Evolutionary conservation across 2,113 vertebrate genomes (phyloP), one percentile per base, ranked within the genome.

Genomic region (Cricetomys ansorgei): DNA sequence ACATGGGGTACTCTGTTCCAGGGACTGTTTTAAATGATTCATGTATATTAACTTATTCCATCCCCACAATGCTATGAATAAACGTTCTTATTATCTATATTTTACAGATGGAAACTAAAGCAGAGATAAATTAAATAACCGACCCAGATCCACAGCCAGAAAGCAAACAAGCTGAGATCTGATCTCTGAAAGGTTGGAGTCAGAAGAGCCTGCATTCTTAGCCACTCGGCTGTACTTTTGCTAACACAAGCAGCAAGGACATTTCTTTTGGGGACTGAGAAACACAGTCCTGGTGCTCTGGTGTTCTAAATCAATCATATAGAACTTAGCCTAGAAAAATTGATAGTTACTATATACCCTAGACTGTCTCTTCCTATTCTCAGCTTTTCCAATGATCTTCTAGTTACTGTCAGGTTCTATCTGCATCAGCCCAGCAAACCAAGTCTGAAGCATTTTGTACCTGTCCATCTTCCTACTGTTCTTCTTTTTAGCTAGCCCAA

Each of bases 321-420:
- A 77, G 62, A 91, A 83, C 17, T 81, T 55, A 76, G 70, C 48
- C n/a, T 77, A 89, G 75, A 94, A 97, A 97, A 92, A 94, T 76
- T 72, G 92, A 62, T 80, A 95, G 69, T 70, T 93, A 76, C 84
- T 80, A 1, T 34, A 50, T 64, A 31, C 67, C 76, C 88, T 75
- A 25, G 25, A 69, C 85, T 95, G 69, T 95, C 92, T 93, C 75
- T 88, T 96, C 94, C 70, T 92, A 77, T 97, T 81, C 88, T 53
- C 12, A 92, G 67, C 76, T 96, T 96, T 37, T 95, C 69, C 92
- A 72, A 79, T 92, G 77, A 95, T 34, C 37, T 62, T 92, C 81
- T 88, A 95, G 75, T 88, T 92, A 67, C 88, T 86, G 91, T 94
- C 90, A 0, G 80, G 81, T 93, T 97, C 95, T 84, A 94, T 97